phyloP scores from a whole-genome alignment of 2,113 vertebrate genomes.

The Dicrurus megarhynchus region DNA sequence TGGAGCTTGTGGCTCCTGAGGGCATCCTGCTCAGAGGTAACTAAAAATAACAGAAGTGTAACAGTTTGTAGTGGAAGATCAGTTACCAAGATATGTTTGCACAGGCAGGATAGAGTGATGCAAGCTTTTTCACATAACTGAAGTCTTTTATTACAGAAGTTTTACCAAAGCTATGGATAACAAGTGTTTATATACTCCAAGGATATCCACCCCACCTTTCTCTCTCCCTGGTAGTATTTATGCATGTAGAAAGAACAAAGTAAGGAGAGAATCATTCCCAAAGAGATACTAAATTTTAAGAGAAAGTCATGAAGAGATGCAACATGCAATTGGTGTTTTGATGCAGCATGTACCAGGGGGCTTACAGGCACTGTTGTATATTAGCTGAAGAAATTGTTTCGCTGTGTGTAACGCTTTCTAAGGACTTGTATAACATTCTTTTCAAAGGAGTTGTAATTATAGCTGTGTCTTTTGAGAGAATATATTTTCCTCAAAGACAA shows the following conservation, averaged over 20 bases:
- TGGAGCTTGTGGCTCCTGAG: background rate
- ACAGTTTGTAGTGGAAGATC: background rate
- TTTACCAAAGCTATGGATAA: background rate
- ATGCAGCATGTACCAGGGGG: background rate
- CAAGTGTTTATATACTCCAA: background rate
- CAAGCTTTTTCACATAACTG: background rate
- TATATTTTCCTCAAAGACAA: background rate
- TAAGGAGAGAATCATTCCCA: background rate
- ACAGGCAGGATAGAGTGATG: background rate
- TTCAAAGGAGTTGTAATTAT: slow-evolving; percentile 25
- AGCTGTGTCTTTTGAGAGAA: background rate
- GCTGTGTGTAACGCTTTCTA: background rate
- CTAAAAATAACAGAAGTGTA: background rate
- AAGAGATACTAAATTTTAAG: background rate
- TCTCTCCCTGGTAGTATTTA: background rate
- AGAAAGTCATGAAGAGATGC: background rate
- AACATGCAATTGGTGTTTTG: background rate
- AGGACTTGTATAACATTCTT: background rate
- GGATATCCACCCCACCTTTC: background rate
- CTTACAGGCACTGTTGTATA: background rate
- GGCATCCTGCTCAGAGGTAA: background rate
- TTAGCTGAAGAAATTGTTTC: background rate
- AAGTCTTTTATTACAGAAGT: background rate
- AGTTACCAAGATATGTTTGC: background rate
- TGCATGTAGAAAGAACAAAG: background rate